phyloP scores from a whole-genome alignment of 2,797 vertebrate species.

The Silurus lanzhouensis region DNA sequence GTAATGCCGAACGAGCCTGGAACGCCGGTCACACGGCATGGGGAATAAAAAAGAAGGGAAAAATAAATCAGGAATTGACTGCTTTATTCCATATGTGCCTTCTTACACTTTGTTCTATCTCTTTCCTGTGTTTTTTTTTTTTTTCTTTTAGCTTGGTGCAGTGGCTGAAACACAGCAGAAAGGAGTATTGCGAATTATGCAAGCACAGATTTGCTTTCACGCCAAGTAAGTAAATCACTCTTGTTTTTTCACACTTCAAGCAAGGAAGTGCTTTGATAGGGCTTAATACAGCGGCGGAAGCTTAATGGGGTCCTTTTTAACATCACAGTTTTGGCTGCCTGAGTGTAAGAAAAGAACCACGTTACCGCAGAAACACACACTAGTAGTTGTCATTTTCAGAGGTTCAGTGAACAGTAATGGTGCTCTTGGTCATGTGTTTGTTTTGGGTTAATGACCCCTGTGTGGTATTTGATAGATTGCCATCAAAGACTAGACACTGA shows the following conservation, averaged over 20 bases:
- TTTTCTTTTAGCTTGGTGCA: constrained; percentile 92
- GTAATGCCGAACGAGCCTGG: background rate
- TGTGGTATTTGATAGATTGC: background rate
- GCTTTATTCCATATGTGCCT: constrained; percentile 18
- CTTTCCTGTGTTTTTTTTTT: constrained; percentile 52
- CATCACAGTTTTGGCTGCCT: constrained; percentile 13
- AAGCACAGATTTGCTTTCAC: constrained; percentile 99
- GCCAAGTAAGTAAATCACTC: constrained; percentile 89
- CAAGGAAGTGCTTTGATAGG: constrained; percentile 44
- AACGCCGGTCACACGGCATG: background rate
- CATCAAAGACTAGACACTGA: background rate
- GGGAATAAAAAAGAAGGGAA: background rate
- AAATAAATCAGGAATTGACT: background rate
- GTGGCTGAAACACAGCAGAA: constrained; percentile 99
- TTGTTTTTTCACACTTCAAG: constrained; percentile 39
- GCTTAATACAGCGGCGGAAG: constrained; percentile 7
- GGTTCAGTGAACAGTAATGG: constrained; percentile 15
- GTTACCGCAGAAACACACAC: constrained; percentile 26
- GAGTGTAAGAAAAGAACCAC: constrained; percentile 15
- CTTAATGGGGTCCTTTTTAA: constrained; percentile 31
- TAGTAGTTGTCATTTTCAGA: constrained; percentile 7
- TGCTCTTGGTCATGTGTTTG: background rate
- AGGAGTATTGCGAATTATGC: constrained; percentile 99
- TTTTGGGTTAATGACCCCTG: constrained; percentile 17
- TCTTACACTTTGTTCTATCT: constrained; percentile 21